Conservation (phyloP, 2,888 invertebrate species). For the Drosophila fulvimacula region DNA sequence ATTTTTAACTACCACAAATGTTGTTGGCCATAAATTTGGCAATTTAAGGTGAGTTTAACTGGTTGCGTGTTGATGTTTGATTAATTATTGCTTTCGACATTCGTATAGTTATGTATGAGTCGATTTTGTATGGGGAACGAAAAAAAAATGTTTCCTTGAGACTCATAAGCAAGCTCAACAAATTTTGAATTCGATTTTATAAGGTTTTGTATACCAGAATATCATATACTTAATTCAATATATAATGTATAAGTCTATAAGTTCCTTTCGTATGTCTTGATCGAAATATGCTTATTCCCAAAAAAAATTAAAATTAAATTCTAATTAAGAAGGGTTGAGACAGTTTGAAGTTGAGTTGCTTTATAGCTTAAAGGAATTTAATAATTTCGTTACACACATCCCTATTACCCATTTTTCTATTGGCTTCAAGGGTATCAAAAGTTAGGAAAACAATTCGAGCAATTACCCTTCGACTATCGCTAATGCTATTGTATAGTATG, state of each 20-base stretch:
- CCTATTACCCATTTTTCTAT: not conserved
- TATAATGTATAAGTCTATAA: too few relatives aligned
- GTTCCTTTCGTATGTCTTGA: too few relatives aligned
- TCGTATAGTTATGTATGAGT: not conserved
- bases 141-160: not conserved
- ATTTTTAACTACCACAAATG: conserved; percentile 48
- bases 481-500: not conserved
- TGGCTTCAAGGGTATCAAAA: not conserved
- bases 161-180: not conserved
- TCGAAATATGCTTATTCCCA: too few relatives aligned
- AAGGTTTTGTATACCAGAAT: too few relatives aligned
- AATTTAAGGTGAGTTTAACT: conserved; percentile 59
- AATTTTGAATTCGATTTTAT: not conserved
- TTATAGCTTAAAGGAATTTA: too few relatives aligned
- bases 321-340: too few relatives aligned
- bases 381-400: not conserved
- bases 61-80: not conserved
- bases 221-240: too few relatives aligned
- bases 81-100: not conserved
- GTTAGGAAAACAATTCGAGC: not conserved
- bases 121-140: not conserved
- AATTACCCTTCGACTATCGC: not conserved
- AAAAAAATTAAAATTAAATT: too few relatives aligned
- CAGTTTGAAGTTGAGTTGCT: too few relatives aligned
- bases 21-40: conserved; percentile 51